These are phyloP conservation scores for Cephus pygmeus DNA, from an alignment of 2,888 invertebrate genomes.

Conservation along the genomic window DNA sequence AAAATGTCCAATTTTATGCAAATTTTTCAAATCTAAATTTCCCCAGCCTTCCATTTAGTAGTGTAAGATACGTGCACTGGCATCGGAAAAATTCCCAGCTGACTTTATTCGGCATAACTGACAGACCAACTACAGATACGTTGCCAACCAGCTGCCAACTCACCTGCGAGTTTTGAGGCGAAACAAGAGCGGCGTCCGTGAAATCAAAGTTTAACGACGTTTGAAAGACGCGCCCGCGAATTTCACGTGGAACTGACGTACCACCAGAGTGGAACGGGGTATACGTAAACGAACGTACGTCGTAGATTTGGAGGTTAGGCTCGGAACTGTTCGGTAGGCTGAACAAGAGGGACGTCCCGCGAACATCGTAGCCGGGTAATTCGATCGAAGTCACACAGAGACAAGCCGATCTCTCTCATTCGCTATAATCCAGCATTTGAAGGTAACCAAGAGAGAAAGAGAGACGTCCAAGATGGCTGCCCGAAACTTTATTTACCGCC, in stretches of 20 bases:
- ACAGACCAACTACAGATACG: background rate
- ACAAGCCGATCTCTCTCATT: background rate
- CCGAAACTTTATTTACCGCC: background rate
- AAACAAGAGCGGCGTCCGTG: background rate
- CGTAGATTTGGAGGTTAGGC: background rate
- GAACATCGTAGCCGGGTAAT: background rate
- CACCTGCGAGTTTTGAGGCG: background rate
- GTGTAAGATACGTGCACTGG: rapidly evolving
- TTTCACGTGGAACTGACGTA: background rate
- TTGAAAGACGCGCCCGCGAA: background rate
- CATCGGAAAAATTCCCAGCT: background rate
- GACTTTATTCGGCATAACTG: background rate
- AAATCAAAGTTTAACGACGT: background rate
- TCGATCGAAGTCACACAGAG: background rate
- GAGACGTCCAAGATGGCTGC: background rate
- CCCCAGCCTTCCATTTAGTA: background rate
- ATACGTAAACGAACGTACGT: background rate
- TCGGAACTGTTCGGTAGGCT: background rate
- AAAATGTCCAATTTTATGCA: background rate
- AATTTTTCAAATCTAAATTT: background rate
- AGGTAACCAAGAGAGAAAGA: background rate
- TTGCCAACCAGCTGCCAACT: background rate
- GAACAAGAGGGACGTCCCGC: background rate
- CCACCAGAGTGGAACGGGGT: background rate
- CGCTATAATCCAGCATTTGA: background rate